These are phyloP conservation scores for Nycticryphes semicollaris DNA, from an alignment of 2,113 vertebrate species.

Conservation along the genomic window DNA sequence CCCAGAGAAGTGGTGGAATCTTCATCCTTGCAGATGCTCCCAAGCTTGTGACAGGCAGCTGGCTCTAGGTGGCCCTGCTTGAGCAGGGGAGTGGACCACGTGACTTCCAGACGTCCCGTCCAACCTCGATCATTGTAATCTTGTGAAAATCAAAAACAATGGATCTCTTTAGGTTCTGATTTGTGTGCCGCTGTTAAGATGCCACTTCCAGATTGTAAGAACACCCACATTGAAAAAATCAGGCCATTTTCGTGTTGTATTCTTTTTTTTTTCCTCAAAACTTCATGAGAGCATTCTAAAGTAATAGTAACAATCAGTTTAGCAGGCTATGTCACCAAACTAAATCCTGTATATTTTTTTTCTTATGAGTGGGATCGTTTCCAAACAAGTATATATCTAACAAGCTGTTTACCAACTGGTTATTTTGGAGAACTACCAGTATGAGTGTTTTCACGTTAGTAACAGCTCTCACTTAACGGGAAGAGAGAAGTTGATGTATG, in stretches of 20 bases:
- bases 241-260: background rate
- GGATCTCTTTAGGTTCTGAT: background rate
- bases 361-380: background rate
- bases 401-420: slow-evolving; percentile 42
- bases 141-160: background rate
- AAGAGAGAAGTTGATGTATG: background rate
- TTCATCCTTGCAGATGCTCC: background rate
- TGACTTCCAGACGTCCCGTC: background rate
- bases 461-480: background rate
- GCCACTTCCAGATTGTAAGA: background rate
- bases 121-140: background rate
- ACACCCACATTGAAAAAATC: background rate
- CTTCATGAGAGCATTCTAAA: background rate
- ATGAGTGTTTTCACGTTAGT: background rate
- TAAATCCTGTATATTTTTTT: background rate
- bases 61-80: background rate
- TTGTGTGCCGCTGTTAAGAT: background rate
- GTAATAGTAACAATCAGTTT: background rate
- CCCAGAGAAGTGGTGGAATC: background rate
- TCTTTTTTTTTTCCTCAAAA: background rate
- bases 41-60: background rate
- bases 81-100: background rate
- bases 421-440: slow-evolving; percentile 24
- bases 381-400: slow-evolving; percentile 33
- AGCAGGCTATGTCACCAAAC: background rate